Evolutionary conservation across 2,888 invertebrate species (phyloP), one percentile per base, ranked within the genome.

Genomic region (Tenthredo mesomela): DNA sequence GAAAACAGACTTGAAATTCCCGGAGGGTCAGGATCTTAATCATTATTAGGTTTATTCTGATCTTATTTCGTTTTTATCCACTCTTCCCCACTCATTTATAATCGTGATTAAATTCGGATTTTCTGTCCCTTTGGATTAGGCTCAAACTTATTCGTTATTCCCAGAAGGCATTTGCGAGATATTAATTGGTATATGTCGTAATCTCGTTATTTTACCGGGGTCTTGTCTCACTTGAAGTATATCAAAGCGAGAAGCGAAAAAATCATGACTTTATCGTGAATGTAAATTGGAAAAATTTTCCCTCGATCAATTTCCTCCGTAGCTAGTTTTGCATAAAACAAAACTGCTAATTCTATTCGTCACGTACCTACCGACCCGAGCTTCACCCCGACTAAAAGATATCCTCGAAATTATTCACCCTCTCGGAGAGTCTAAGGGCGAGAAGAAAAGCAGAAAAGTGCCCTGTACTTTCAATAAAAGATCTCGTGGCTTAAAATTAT

Each of bases 41-140:
- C 78, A 78, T 78, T 58, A 78, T 54, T 29, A 78, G 54, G 33
- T 78, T 78, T 78, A 54, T 78, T 58, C 78, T 78, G 78, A 78
- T 78, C 25, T 78, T 78, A 18, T 33, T 78, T 10, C 78, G n/a
- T n/a, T 47, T 58, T 37, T 78, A n/a, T 47, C n/a, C 78, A 78
- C 18, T 33, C 33, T 58, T 33, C 21, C 18, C 33, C 54, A 33
- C 54, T 78, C 21, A 58, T 78, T 78, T 78, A 58, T 37, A 78
- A 78, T 54, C 54, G 25, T 58, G 37, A 78, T 78, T 78, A 18
- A 54, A 47, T 75, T 50, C 9, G 43, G 15, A 21, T 15, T 78
- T 12, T 54, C 29, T 33, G 33, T 10, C 33, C 37, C 78, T 12
- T 50, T 50, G 37, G 21, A 73, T 47, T 2, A 21, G 21, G 12